These are phyloP conservation scores for Drosophila murphyi DNA, from an alignment of 1,140 invertebrate species.

Conservation along the genomic window DNA sequence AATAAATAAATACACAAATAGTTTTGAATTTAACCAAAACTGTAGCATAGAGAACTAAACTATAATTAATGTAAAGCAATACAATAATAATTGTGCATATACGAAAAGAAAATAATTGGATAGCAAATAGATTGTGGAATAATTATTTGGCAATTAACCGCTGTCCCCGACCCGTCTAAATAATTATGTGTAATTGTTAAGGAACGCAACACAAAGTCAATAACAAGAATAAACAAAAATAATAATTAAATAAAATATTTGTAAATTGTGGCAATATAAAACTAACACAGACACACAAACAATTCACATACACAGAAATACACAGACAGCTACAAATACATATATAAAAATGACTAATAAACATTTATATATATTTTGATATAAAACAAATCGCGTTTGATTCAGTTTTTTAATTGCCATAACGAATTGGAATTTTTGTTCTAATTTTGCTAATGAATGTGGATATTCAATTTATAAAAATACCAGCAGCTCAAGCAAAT, in stretches of 20 bases:
- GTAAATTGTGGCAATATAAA: constrained; percentile 41
- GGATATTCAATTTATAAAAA: constrained; percentile 51
- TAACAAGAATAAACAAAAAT: constrained; percentile 17
- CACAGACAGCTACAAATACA: constrained; percentile 14
- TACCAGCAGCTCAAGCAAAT: constrained; percentile 39
- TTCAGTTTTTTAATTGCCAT: constrained; percentile 39
- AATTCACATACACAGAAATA: constrained; percentile 14
- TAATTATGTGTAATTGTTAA: constrained; percentile 34
- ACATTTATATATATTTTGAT: constrained; percentile 66
- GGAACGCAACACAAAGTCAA: constrained; percentile 33
- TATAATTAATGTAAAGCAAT: constrained; percentile 29
- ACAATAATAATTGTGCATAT: constrained; percentile 57
- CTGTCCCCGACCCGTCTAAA: constrained; percentile 1
- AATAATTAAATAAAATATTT: constrained; percentile 42
- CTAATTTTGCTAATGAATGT: constrained; percentile 45
- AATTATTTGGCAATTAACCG: constrained; percentile 18
- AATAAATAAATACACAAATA: constrained; percentile 28
- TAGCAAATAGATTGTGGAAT: constrained; percentile 10
- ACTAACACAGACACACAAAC: constrained; percentile 24
- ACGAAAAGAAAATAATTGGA: constrained; percentile 22
- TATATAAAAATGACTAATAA: constrained; percentile 68
- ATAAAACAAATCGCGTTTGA: constrained; percentile 43
- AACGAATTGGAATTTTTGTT: constrained; percentile 4
- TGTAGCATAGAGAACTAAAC: constrained; percentile 44
- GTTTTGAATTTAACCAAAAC: constrained; percentile 44